Conservation (phyloP, 1,140 invertebrate genomes). For the Sinonovacula constricta region DNA sequence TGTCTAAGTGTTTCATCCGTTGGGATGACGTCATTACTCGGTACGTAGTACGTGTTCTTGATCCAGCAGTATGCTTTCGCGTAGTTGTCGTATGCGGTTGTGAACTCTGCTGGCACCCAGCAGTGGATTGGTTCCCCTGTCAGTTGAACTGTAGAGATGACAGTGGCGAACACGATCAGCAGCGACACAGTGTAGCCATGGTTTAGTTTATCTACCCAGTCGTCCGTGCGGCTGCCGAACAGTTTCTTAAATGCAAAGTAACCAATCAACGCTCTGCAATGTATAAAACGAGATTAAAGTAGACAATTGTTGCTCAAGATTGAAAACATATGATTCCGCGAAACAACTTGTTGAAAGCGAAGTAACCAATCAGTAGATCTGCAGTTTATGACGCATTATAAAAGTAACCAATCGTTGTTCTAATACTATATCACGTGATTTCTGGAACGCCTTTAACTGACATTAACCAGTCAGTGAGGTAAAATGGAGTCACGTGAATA, state of each 20-base stretch:
- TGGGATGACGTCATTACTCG: conserved; percentile 68
- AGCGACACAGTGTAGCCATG: conserved; percentile 58
- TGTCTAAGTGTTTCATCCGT: conserved; percentile 54
- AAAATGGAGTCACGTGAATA: too few relatives aligned
- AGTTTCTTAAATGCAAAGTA: conserved; percentile 30
- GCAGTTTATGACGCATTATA: too few relatives aligned
- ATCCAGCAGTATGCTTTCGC: conserved; percentile 97
- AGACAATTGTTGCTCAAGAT: too few relatives aligned
- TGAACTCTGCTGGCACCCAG: conserved; percentile 70
- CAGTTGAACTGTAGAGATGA: conserved; percentile 65
- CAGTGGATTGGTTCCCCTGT: conserved; percentile 79
- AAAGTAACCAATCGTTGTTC: too few relatives aligned
- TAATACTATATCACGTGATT: too few relatives aligned
- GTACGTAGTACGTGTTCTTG: conserved; percentile 91
- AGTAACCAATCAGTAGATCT: too few relatives aligned
- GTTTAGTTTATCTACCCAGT: conserved; percentile 59
- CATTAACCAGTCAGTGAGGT: too few relatives aligned
- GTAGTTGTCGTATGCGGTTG: conserved; percentile 67
- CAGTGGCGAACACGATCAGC: conserved; percentile 59
- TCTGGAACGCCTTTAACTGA: too few relatives aligned
- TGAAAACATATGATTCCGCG: too few relatives aligned
- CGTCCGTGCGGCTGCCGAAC: conserved; percentile 53
- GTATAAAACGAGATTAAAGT: too few relatives aligned
- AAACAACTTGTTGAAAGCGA: too few relatives aligned
- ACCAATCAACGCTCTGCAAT: conserved; percentile 13